Base-by-base conservation (phyloP, 2,888 invertebrate species). In the Mimachlamys varia region DNA sequence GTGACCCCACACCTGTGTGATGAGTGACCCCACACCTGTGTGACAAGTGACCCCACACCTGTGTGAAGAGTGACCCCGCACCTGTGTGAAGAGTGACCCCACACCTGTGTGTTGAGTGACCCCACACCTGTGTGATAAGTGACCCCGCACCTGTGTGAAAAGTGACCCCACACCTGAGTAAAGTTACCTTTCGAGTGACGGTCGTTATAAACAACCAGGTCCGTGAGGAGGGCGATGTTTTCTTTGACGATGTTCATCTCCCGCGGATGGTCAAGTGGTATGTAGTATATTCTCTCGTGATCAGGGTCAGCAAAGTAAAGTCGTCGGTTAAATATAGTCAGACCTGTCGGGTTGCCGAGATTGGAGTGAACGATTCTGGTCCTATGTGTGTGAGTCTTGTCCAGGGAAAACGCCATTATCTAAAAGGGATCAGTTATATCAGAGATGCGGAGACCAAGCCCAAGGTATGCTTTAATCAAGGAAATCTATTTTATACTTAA, bases 281-380 rank as follows among this genome's bases (percentile, higher is more conserved):
- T 98, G 90, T 98, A 97, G 88, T 98, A 98, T 89, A 99, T 98
- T 96, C 98, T 98, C 95, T 99, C 99, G 96, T 98, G 99, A 0
- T 98, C 97, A 0, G 98, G 98, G 96, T 99, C 99, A 37, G 99
- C 97, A 93, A 98, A 98, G 96, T 98, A 99, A 0, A 99, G 97
- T 38, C 98, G 97, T 13, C 98, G 98, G 91, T 98, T 98, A 55
- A 98, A 97, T 0, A 99, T 98, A 0, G 93, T 93, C 22, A 95
- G 53, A 15, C 95, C 95, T 15, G 92, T 91, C 0, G 95, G 95
- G 10, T 92, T 93, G 38, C 94, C 94, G 12, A 92, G 88, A 22
- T 92, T 89, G 15, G 76, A 76, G 76, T 76, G 76, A 13, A 76
- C 76, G 2, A 76, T 27, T 76, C 76, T 27, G 13, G 76, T 76